Base-by-base conservation (phyloP, 2,113 vertebrate genomes). In the Paracanthobrama guichenoti region DNA sequence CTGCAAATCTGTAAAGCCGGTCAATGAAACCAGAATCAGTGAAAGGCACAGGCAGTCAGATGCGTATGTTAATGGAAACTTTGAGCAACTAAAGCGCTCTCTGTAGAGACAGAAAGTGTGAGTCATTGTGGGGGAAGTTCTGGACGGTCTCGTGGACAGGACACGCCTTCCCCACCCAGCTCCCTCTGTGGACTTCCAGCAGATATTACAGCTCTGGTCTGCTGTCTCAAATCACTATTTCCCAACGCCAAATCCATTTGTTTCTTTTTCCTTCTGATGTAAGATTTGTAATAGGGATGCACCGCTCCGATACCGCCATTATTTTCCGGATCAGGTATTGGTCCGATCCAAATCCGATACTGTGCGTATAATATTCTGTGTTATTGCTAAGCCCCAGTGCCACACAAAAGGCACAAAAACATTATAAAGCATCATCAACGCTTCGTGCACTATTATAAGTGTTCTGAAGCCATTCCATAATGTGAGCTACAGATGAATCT, bases 101-200 rank as follows among this genome's bases (percentile, higher is more conserved):
- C n/a, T 82, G 80, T 42, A 2, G 85, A 82, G 84, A 55, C 85
- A 92, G 92, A 91, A 91, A 91, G 84, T 88, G 82, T 92, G 93
- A 94, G 89, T 93, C 93, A 94, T 78, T 57, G 6, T 53, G 84
- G 85, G 83, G 83, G 76, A 79, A 84, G 0, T 62, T 6, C 0
- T 75, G 85, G 88, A 87, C 79, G 74, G 5, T 7, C 55, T 44
- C 20, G 22, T 20, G 7, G 5, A 50, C 28, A 44, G 7, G 66
- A 12, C 81, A 35, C 39, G 35, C 22, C 76, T 62, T 73, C 42
- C 69, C 20, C 76, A 62, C 76, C 76, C 76, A 50, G 3, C 4
- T 26, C 7, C 12, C 44, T 74, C 46, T 50, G n/a, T 4, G 42
- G 20, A 16, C 20, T 39, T 14, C n/a, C 35, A n/a, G 48, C 48